A percentile compares a stretch with the other conserved stretches of the same genome.
These are phyloP conservation scores for Spondyliosoma cantharus DNA, from an alignment of 2,797 vertebrate species.

Conservation along the genomic window DNA sequence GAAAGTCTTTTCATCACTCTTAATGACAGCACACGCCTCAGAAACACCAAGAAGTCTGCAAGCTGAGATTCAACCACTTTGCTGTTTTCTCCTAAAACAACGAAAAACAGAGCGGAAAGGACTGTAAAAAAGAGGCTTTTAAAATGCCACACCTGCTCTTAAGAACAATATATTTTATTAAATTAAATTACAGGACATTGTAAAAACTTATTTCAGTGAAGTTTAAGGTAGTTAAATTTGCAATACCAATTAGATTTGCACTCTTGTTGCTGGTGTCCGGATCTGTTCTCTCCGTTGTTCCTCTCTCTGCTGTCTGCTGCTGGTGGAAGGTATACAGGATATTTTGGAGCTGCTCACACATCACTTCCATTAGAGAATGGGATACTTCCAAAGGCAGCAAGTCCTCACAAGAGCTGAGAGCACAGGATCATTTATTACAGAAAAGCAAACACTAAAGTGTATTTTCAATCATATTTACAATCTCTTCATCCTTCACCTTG, in stretches of 20 bases:
- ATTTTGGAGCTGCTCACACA: slow-evolving; percentile 86
- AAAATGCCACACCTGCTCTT: not conserved
- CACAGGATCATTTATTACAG: slow-evolving; percentile 20
- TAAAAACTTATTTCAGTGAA: slow-evolving; percentile 12
- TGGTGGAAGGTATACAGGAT: slow-evolving; percentile 80
- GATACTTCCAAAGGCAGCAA: slow-evolving; percentile 83
- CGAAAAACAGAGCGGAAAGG: not conserved
- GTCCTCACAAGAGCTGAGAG: slow-evolving; percentile 83
- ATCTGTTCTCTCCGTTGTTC: slow-evolving; percentile 58
- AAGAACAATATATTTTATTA: not conserved
- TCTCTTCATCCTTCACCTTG: slow-evolving; percentile 79
- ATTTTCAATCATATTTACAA: not conserved
- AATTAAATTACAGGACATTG: not conserved
- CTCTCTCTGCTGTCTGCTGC: slow-evolving; percentile 79
- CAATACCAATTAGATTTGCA: slow-evolving; percentile 73
- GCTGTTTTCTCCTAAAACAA: slow-evolving; percentile 77
- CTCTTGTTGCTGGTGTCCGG: slow-evolving; percentile 54
- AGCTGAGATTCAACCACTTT: slow-evolving; percentile 85
- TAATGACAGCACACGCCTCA: slow-evolving; percentile 84
- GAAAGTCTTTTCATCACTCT: slow-evolving; percentile 81
- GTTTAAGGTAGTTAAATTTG: slow-evolving; percentile 23
- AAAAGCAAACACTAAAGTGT: not conserved
- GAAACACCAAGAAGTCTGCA: slow-evolving; percentile 86
- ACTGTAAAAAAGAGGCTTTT: not conserved
- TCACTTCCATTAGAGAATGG: slow-evolving; percentile 85